These are phyloP conservation scores for Centruroides vittatus DNA, from an alignment of 1,140 invertebrate species.

Conservation along the genomic window DNA sequence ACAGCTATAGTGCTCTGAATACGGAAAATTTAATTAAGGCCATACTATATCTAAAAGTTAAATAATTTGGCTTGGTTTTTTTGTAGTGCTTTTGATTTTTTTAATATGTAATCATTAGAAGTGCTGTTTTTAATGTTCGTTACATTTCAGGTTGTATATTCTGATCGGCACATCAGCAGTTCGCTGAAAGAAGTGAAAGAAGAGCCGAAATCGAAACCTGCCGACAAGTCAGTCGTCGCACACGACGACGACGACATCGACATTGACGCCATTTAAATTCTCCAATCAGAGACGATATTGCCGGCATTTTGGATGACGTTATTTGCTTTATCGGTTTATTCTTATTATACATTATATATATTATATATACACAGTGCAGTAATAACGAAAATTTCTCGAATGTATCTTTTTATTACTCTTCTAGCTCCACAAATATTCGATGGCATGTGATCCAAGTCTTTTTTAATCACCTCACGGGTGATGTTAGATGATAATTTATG, in stretches of 20 bases:
- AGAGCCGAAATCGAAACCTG: conserved; percentile 24
- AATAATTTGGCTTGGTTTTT: not conserved
- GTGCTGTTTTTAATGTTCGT: conserved; percentile 3
- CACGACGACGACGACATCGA: conserved; percentile 54
- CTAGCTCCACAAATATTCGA: no score
- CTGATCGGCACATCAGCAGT: conserved; percentile 62
- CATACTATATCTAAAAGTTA: not conserved
- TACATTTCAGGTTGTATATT: conserved; percentile 58
- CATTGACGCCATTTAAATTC: conserved; percentile 75
- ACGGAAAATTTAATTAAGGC: not conserved
- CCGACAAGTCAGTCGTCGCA: conserved; percentile 32
- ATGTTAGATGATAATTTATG: no score
- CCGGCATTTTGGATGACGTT: no score
- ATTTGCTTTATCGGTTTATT: no score
- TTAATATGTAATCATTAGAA: not conserved
- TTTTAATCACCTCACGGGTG: no score
- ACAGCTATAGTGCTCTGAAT: not conserved
- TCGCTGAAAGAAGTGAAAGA: conserved; percentile 44
- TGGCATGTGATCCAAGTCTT: no score
- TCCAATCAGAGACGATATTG: not conserved
- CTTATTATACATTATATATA: no score
- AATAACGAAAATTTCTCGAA: no score
- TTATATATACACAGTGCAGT: no score
- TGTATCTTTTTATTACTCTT: no score
- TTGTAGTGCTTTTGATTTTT: not conserved